Evolutionary conservation across 2,113 vertebrate species (phyloP).

Genomic region (Axis porcinus): DNA sequence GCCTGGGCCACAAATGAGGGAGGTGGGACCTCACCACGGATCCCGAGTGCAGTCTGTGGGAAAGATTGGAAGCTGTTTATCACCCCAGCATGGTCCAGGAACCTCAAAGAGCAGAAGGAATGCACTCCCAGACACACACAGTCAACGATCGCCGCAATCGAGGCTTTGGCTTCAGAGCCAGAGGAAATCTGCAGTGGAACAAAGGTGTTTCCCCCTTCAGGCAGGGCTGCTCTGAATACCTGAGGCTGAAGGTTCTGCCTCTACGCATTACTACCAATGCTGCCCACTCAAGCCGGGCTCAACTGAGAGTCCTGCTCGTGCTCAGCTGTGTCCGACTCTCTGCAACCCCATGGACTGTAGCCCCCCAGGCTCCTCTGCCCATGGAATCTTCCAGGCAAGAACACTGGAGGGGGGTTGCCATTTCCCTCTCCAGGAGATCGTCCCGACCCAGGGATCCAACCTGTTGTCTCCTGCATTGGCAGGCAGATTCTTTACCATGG

Average conservation of each 20-base stretch:
- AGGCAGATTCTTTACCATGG: neutral
- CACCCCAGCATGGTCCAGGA: neutral
- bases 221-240: neutral
- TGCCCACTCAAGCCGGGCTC: neutral
- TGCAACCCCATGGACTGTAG: neutral
- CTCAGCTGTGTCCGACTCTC: accelerated
- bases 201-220: neutral
- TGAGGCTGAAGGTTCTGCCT: accelerated
- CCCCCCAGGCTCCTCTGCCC: neutral
- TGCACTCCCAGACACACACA: accelerated
- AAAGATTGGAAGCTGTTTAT: accelerated
- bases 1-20: neutral
- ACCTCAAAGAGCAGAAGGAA: neutral
- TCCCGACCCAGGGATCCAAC: neutral
- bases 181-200: neutral
- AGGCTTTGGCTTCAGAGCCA: neutral
- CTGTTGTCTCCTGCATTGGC: neutral
- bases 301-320: neutral
- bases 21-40: neutral
- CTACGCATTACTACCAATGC: accelerated
- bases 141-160: accelerated
- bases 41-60: accelerated
- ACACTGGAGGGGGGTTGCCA: neutral
- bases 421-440: neutral
- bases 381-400: neutral